Evolutionary conservation across 92 coral and sea anemone genomes (phyloP).

Genomic region (Zoanthus solanderi): DNA sequence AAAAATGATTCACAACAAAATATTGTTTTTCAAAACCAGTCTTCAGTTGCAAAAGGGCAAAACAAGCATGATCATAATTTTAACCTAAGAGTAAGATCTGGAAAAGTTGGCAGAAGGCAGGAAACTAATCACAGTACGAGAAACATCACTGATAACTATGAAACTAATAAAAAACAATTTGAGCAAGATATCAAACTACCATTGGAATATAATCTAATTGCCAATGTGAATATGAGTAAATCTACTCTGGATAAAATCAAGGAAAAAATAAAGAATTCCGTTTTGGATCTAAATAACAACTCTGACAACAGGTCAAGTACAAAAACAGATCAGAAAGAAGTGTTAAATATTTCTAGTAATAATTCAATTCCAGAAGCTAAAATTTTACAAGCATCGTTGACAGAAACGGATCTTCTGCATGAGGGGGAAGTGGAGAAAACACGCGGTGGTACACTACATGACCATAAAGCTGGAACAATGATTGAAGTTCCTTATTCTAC

Average conservation of each 20-base stretch:
- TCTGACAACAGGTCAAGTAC: not conserved
- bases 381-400: not conserved
- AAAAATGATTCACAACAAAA: constrained; percentile 19
- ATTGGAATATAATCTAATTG: not conserved
- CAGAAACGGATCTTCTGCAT: constrained; percentile 16
- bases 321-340: not conserved
- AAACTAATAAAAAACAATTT: not conserved
- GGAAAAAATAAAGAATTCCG: not conserved
- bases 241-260: not conserved
- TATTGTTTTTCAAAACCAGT: constrained; percentile 20
- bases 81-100: constrained; percentile 2
- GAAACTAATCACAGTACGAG: not conserved
- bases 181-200: constrained; percentile 4
- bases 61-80: not conserved
- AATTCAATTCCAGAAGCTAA: not conserved
- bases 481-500: constrained; percentile 15
- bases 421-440: constrained; percentile 17
- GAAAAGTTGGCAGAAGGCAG: not conserved
- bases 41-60: not conserved
- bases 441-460: constrained; percentile 13
- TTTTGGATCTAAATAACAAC: not conserved
- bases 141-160: not conserved
- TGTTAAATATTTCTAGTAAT: not conserved
- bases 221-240: constrained; percentile 14
- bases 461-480: not conserved